These are phyloP conservation scores for Zaprionus vittiger DNA, from an alignment of 1,140 invertebrate genomes.

Conservation along the genomic window DNA sequence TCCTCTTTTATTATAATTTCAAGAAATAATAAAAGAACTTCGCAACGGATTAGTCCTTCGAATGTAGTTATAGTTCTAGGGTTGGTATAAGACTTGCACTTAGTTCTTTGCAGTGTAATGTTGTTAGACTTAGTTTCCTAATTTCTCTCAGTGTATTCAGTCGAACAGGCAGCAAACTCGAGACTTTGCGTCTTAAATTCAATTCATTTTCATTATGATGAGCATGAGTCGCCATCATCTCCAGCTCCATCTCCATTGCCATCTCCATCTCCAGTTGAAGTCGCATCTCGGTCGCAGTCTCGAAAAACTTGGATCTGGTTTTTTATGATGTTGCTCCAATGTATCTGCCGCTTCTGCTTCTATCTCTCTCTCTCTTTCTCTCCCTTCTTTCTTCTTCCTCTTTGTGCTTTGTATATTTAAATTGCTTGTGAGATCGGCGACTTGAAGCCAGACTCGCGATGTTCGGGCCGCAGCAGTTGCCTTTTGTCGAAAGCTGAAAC, in stretches of 20 bases:
- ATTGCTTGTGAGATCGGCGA: slow-evolving; percentile 75
- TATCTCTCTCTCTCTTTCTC: slow-evolving; percentile 53
- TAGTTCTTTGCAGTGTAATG: background rate
- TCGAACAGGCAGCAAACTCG: background rate
- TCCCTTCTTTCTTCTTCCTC: slow-evolving; percentile 79
- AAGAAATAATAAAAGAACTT: no score
- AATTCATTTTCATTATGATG: slow-evolving; percentile 81
- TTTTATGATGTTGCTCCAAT: slow-evolving; percentile 58
- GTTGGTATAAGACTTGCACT: background rate
- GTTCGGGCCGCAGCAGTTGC: slow-evolving; percentile 40
- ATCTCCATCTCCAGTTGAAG: slow-evolving; percentile 35
- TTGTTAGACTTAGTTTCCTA: background rate
- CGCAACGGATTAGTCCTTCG: no score
- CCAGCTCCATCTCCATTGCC: slow-evolving; percentile 14
- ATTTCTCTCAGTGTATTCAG: background rate
- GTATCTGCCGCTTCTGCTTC: slow-evolving; percentile 26
- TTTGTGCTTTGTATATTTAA: slow-evolving; percentile 73
- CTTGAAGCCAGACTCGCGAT: slow-evolving; percentile 35
- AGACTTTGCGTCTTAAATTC: slow-evolving; percentile 63
- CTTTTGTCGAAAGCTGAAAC: slow-evolving; percentile 73
- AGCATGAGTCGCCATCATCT: slow-evolving; percentile 41
- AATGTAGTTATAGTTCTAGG: no score
- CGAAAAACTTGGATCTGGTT: slow-evolving; percentile 58
- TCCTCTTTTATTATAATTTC: background rate
- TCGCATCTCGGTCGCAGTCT: slow-evolving; percentile 34